Base-by-base conservation (phyloP, 2,797 vertebrate genomes). In the Urophycis tenuis region DNA sequence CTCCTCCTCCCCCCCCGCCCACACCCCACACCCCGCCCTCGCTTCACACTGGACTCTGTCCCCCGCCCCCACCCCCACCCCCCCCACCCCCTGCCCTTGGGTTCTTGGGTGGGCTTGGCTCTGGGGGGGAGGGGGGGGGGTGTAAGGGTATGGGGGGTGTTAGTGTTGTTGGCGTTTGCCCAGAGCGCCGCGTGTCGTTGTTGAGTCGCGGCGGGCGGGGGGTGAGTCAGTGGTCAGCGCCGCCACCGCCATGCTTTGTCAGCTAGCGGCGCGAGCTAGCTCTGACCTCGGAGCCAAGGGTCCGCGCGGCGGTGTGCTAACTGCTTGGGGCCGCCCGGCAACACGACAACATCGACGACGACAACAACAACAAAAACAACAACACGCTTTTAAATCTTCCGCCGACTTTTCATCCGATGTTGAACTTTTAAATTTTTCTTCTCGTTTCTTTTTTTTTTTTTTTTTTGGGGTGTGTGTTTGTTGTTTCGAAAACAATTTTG, bases 401-500 rank as follows among this genome's bases (percentile, higher is more conserved):
- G 88, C 86, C 78, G 77, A 70, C 53, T 85, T 87, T 90, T 88
- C 45, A 78, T 84, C 89, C 89, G 79, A 84, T 82, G 81, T 85
- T 86, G 74, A 83, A 79, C 77, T 71, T 83, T 88, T n/a, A n/a
- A n/a, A n/a, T 85, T 73, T 79, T 80, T 83, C 84, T 84, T 77
- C 1, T 81, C 1, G 53, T 60, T 49, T 49, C 45, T 49, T 49
- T 49, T 60, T 4, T 60, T 25, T 41, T 41, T 41, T 41, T 41
- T 36, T 36, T 36, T 36, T 36, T 36, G 4, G 35, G 9, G 53
- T 5, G 22, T n/a, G 53, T 25, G 53, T 86, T 87, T 35, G 81
- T 89, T 88, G 84, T 90, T 92, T 87, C 84, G 87, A 81, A 87
- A 88, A 79, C 25, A 70, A 90, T 90, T 93, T 91, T 92, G 88